A percentile compares a stretch with the other conserved stretches of the same genome.
These are phyloP conservation scores for Pseudorectes ferrugineus DNA, from an alignment of 2,113 vertebrate genomes.

Conservation along the genomic window DNA sequence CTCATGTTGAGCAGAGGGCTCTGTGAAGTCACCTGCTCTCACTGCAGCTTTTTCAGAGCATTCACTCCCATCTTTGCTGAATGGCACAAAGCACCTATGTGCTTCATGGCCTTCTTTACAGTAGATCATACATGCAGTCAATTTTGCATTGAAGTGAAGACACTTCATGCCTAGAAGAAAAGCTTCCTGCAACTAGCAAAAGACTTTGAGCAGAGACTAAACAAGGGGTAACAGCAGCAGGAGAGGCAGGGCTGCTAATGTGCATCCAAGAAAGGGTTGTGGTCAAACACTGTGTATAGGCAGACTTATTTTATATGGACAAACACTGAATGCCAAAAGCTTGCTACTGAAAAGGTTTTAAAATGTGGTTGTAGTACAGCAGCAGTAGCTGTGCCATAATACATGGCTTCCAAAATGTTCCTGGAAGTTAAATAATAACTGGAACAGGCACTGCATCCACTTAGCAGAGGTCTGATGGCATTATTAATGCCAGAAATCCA, in stretches of 20 bases:
- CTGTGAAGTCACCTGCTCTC: background rate
- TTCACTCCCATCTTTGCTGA: background rate
- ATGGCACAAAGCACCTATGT: background rate
- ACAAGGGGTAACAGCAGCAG: background rate
- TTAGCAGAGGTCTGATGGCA: conserved; percentile 28
- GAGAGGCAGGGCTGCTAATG: background rate
- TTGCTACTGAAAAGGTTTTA: background rate
- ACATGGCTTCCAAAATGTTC: conserved; percentile 25
- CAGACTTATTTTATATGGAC: background rate
- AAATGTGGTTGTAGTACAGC: background rate
- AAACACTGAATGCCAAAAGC: background rate
- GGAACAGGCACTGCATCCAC: conserved; percentile 27
- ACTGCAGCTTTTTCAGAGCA: background rate
- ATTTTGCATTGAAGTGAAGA: background rate
- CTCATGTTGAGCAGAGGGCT: background rate
- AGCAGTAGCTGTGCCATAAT: background rate
- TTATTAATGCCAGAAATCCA: conserved; percentile 36
- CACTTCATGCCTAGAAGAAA: background rate
- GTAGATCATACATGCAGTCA: background rate
- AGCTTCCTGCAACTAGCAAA: background rate
- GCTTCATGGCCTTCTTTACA: background rate
- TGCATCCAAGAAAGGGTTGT: background rate
- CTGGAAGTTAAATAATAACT: conserved; percentile 63
- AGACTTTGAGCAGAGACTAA: background rate
- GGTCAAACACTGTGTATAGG: background rate